Conservation (phyloP, 1,140 invertebrate species). For the Grapholita molesta region DNA sequence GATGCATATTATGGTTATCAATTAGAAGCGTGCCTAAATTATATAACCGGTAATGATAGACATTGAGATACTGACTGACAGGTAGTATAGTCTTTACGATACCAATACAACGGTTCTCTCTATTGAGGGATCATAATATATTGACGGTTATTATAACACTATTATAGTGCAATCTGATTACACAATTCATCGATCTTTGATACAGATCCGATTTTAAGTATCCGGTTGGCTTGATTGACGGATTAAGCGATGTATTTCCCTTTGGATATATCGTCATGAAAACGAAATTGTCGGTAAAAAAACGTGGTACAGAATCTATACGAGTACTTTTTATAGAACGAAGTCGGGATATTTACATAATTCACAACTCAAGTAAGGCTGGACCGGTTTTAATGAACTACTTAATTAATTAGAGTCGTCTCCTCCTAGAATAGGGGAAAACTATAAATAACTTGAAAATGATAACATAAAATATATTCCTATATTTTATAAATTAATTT, state of each 20-base stretch:
- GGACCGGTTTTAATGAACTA: no score
- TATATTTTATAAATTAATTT: no score
- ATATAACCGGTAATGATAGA: neutral
- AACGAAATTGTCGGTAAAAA: neutral
- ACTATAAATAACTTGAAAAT: no score
- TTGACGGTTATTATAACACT: neutral
- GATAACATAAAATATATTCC: no score
- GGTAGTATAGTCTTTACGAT: neutral
- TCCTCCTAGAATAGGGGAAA: no score
- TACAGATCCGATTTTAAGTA: neutral
- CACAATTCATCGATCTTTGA: neutral
- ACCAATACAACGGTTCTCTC: neutral
- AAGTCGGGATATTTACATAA: no score
- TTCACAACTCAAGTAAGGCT: no score
- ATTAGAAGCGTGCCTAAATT: conserved; percentile 3
- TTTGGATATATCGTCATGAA: neutral
- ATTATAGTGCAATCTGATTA: conserved; percentile 4
- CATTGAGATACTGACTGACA: neutral
- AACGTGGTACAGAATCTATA: no score
- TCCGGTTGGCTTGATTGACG: conserved; percentile 5
- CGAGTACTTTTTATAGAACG: no score
- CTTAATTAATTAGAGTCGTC: no score
- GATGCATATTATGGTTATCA: neutral
- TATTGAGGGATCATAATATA: neutral
- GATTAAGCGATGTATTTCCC: neutral